Evolutionary conservation across 2,797 vertebrate genomes (phyloP).

Genomic region (Chloroceryle amazona): DNA sequence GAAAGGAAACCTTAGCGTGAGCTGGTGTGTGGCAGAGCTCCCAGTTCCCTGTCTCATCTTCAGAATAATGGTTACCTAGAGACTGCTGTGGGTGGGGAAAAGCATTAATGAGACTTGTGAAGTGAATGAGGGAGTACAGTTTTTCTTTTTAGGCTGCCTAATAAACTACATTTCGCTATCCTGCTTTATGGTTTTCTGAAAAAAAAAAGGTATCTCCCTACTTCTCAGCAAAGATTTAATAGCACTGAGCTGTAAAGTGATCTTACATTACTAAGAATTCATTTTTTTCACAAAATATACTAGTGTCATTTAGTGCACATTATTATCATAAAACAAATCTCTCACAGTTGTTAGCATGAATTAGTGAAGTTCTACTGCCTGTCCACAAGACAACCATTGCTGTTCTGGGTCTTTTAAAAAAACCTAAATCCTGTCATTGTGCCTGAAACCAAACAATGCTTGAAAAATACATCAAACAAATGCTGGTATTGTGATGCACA

Average conservation of each 20-base stretch:
- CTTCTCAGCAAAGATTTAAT: constrained; percentile 60
- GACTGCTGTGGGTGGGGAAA: neutral
- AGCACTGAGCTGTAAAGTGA: constrained; percentile 20
- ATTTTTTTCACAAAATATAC: constrained; percentile 71
- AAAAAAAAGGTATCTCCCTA: neutral
- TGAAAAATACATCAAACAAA: constrained; percentile 64
- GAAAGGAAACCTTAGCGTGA: neutral
- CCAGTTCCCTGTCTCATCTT: neutral
- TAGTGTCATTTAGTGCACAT: constrained; percentile 46
- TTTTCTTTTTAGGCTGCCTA: neutral
- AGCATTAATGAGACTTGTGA: neutral
- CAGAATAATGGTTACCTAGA: neutral
- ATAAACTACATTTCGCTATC: constrained; percentile 18
- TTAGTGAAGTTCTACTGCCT: constrained; percentile 10
- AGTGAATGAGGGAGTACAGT: neutral
- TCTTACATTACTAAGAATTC: constrained; percentile 37
- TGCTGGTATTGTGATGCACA: neutral
- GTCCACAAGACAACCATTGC: neutral
- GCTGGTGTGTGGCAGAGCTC: neutral
- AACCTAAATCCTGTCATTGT: neutral
- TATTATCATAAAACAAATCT: constrained; percentile 52
- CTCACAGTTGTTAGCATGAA: constrained; percentile 28
- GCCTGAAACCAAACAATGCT: constrained; percentile 43
- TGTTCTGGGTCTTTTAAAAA: constrained; percentile 4
- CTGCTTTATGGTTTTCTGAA: constrained; percentile 30